These are phyloP conservation scores for Isaurus tuberculatus DNA, from an alignment of 92 coral and sea anemone species.

Conservation along the genomic window DNA sequence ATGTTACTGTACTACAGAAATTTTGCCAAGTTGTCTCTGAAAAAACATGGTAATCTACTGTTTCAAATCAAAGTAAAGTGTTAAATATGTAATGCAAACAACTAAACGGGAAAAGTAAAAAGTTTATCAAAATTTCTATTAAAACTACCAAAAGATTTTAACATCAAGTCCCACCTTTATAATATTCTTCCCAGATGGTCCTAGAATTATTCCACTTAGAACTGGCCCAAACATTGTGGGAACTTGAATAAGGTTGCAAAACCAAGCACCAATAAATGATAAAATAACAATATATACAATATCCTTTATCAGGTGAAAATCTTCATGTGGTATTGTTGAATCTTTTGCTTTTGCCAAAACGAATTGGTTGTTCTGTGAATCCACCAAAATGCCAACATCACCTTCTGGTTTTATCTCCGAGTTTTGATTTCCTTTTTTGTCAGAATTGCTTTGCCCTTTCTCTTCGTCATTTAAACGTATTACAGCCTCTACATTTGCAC, in stretches of 20 bases:
- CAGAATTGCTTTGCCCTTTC: constrained; percentile 18
- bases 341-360: constrained; percentile 96
- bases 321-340: constrained; percentile 95
- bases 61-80: no score
- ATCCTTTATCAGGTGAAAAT: constrained; percentile 89
- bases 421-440: constrained; percentile 24
- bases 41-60: no score
- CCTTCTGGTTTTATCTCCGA: constrained; percentile 41
- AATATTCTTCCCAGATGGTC: constrained; percentile 88
- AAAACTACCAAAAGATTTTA: no score
- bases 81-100: no score
- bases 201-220: constrained; percentile 93
- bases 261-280: constrained; percentile 82
- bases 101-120: no score
- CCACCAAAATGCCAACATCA: constrained; percentile 92
- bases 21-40: no score
- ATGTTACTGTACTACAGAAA: no score
- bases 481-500: constrained; percentile 96
- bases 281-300: constrained; percentile 81
- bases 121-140: no score
- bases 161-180: constrained; percentile 76
- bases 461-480: constrained; percentile 79
- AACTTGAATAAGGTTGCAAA: constrained; percentile 76
- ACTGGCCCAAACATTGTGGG: constrained; percentile 99
- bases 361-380: constrained; percentile 92